Percentiles rank a stretch among this genome's conserved stretches.
phyloP scores from a whole-genome alignment of 2,888 invertebrate genomes.

The Anaspis maculata region DNA sequence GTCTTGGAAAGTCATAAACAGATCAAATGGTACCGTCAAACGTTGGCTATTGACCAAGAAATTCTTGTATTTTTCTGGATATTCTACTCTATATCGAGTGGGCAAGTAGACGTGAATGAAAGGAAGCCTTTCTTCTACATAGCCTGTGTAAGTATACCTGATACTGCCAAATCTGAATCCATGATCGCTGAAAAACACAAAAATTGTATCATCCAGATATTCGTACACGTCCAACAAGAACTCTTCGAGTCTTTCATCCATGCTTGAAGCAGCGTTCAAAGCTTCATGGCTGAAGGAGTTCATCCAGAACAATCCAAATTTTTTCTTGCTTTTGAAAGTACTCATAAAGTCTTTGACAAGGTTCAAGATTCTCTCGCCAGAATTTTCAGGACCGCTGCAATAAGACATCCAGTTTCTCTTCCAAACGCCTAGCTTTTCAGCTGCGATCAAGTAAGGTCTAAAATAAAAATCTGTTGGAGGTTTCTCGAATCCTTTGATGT shows the following conservation, averaged over 20 bases:
- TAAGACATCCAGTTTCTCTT: constrained; percentile 42
- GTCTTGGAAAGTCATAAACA: constrained; percentile 64
- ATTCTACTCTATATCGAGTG: constrained; percentile 47
- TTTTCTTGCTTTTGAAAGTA: constrained; percentile 55
- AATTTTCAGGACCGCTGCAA: constrained; percentile 55
- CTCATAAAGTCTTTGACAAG: constrained; percentile 59
- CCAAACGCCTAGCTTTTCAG: constrained; percentile 45
- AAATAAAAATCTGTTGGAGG: constrained; percentile 78
- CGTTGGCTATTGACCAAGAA: constrained; percentile 56
- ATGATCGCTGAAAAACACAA: constrained; percentile 72
- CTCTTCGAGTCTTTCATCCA: constrained; percentile 54
- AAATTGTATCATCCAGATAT: constrained; percentile 55
- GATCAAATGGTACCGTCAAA: constrained; percentile 67
- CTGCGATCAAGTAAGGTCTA: constrained; percentile 62
- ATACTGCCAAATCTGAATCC: constrained; percentile 72
- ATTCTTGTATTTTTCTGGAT: constrained; percentile 49
- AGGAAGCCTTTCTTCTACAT: constrained; percentile 75
- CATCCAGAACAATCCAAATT: constrained; percentile 74
- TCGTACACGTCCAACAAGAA: constrained; percentile 54
- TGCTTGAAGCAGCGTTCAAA: constrained; percentile 58
- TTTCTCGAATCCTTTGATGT: constrained; percentile 58
- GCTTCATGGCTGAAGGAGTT: constrained; percentile 69
- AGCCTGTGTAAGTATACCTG: constrained; percentile 60
- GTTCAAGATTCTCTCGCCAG: constrained; percentile 60
- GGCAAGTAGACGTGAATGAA: constrained; percentile 65